Conservation (phyloP, 2,888 invertebrate genomes). For the Chaetoderma sp. region DNA sequence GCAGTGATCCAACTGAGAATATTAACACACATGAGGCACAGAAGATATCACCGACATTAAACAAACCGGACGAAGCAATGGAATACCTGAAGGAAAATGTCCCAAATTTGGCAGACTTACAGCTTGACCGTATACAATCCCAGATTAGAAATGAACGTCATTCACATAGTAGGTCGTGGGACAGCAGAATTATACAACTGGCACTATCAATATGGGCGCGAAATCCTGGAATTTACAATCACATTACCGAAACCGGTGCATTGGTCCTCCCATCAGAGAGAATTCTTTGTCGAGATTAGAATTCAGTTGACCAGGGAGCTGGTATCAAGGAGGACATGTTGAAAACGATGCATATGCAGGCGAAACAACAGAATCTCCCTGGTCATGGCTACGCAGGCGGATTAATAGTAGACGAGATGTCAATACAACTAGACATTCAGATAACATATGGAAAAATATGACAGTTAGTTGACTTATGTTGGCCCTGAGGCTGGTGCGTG, state of each 20-base stretch:
- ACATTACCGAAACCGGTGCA: background rate
- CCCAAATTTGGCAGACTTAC: background rate
- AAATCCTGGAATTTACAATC: background rate
- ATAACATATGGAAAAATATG: background rate
- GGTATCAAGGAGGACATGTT: too few relatives aligned
- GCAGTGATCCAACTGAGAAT: background rate
- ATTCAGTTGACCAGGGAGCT: conserved; percentile 9
- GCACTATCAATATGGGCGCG: background rate
- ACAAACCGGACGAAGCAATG: background rate
- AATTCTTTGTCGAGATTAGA: background rate
- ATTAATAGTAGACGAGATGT: background rate
- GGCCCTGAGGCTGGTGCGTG: background rate
- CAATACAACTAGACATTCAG: background rate
- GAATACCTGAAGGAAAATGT: background rate
- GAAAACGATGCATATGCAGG: conserved; percentile 5
- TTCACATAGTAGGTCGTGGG: background rate
- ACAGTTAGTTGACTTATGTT: background rate
- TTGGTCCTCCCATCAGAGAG: background rate
- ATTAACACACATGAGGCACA: background rate
- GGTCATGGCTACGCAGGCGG: background rate
- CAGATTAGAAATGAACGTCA: too few relatives aligned
- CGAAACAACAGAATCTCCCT: background rate
- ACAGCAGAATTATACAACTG: background rate
- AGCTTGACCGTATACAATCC: background rate
- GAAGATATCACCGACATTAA: background rate